Evolutionary conservation across 2,113 vertebrate species (phyloP).

Genomic region (Chelonoidis abingdonii): DNA sequence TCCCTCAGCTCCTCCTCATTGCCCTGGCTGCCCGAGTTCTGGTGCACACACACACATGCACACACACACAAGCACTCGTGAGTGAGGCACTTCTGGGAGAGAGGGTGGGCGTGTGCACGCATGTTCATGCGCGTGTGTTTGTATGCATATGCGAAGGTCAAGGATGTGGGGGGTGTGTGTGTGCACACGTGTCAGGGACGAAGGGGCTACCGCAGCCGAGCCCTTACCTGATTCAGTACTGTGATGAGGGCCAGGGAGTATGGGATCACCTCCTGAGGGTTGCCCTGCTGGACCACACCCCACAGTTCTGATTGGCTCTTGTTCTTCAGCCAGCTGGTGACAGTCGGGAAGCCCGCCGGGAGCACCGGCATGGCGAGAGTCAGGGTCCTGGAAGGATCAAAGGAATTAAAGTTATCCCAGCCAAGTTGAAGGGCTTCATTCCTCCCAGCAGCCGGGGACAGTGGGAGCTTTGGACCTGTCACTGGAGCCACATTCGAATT

Average conservation of each 20-base stretch:
- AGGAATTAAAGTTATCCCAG: neutral
- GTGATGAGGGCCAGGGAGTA: slow-evolving; percentile 79
- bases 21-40: slow-evolving; percentile 54
- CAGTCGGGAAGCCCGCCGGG: slow-evolving; percentile 6
- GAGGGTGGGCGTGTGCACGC: neutral
- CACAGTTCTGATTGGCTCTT: slow-evolving; percentile 75
- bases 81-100: neutral
- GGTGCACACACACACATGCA: neutral
- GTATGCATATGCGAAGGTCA: neutral
- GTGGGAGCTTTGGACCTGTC: neutral
- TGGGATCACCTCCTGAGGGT: slow-evolving; percentile 79
- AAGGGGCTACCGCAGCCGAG: neutral
- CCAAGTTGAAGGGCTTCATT: neutral
- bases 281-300: slow-evolving; percentile 76
- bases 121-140: neutral
- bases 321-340: slow-evolving; percentile 72
- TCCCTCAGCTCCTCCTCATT: slow-evolving; percentile 54
- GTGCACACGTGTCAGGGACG: neutral
- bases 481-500: neutral
- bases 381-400: slow-evolving; percentile 69
- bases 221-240: slow-evolving; percentile 80
- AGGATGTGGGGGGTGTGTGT: rapidly evolving
- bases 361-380: slow-evolving; percentile 49
- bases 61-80: neutral
- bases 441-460: neutral